Evolutionary conservation across 1,140 invertebrate species (phyloP).

Genomic region (Drosophila littoralis): DNA sequence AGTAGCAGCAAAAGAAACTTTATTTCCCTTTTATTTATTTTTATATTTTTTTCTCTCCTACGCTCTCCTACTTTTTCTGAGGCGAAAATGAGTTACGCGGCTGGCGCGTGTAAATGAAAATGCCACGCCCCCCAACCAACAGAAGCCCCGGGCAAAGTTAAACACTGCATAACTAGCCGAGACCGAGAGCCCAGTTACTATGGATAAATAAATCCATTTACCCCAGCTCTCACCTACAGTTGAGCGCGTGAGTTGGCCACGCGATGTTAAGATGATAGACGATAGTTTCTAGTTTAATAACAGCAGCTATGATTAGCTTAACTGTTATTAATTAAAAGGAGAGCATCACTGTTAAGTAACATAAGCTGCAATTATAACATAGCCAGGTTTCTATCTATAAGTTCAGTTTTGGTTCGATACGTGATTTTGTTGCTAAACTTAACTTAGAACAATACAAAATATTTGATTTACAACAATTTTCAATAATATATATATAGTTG

Average conservation of each 20-base stretch:
- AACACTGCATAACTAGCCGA: slow-evolving; percentile 75
- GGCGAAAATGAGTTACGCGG: slow-evolving; percentile 77
- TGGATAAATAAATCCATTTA: slow-evolving; percentile 21
- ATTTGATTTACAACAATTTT: too few relatives aligned
- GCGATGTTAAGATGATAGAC: neutral
- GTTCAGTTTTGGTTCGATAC: too few relatives aligned
- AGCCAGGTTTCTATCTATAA: too few relatives aligned
- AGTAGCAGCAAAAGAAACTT: slow-evolving; percentile 79
- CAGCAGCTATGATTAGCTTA: too few relatives aligned
- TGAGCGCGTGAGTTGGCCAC: slow-evolving; percentile 7
- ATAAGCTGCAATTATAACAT: too few relatives aligned
- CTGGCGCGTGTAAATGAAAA: slow-evolving; percentile 71
- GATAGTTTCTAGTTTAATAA: neutral
- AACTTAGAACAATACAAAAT: too few relatives aligned
- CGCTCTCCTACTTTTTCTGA: slow-evolving; percentile 38
- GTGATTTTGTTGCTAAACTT: too few relatives aligned
- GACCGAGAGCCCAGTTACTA: slow-evolving; percentile 36
- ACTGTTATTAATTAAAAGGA: too few relatives aligned
- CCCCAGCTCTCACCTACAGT: slow-evolving; percentile 4
- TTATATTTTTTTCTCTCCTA: slow-evolving; percentile 28
- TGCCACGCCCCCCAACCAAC: slow-evolving; percentile 54
- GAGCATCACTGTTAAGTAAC: too few relatives aligned
- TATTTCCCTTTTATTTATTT: slow-evolving; percentile 69
- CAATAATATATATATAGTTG: too few relatives aligned
- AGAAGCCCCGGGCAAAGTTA: slow-evolving; percentile 65